Conservation (phyloP, 2,113 vertebrate species). For the Mesocricetus auratus region DNA sequence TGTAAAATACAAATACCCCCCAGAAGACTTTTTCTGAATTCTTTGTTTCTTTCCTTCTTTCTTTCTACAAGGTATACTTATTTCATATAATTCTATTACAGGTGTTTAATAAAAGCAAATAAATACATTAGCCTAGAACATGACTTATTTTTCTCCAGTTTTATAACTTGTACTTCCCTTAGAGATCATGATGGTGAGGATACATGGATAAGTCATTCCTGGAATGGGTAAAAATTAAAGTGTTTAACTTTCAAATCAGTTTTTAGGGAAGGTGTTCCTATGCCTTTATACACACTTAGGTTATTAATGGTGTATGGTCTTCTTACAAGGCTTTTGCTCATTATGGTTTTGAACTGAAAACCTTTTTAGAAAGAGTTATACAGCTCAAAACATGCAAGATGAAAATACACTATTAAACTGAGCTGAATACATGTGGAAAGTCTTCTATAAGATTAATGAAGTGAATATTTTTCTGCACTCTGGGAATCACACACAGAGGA, state of each 20-base stretch:
- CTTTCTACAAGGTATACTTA: conserved; percentile 64
- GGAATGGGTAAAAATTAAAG: conserved; percentile 68
- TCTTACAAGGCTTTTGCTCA: neutral
- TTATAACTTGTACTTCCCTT: conserved; percentile 75
- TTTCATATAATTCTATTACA: conserved; percentile 62
- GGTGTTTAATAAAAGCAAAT: conserved; percentile 31
- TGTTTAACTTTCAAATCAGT: conserved; percentile 68
- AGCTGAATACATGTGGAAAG: conserved; percentile 85
- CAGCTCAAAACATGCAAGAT: conserved; percentile 81
- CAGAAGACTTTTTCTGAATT: conserved; percentile 70
- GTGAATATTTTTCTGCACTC: conserved; percentile 89
- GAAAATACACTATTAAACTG: conserved; percentile 76
- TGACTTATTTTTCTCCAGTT: conserved; percentile 63
- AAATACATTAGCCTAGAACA: conserved; percentile 66
- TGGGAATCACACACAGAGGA: conserved; percentile 85
- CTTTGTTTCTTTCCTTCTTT: conserved; percentile 65
- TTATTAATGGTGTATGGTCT: neutral
- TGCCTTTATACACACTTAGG: neutral
- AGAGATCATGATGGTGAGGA: conserved; percentile 62
- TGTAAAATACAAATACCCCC: conserved; percentile 62
- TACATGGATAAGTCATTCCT: conserved; percentile 68
- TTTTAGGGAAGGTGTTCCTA: conserved; percentile 63
- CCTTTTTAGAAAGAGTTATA: conserved; percentile 75
- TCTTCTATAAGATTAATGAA: conserved; percentile 90
- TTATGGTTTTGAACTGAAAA: conserved; percentile 68